Evolutionary conservation across 2,113 vertebrate genomes (phyloP).

Genomic region (Enhydra lutris): DNA sequence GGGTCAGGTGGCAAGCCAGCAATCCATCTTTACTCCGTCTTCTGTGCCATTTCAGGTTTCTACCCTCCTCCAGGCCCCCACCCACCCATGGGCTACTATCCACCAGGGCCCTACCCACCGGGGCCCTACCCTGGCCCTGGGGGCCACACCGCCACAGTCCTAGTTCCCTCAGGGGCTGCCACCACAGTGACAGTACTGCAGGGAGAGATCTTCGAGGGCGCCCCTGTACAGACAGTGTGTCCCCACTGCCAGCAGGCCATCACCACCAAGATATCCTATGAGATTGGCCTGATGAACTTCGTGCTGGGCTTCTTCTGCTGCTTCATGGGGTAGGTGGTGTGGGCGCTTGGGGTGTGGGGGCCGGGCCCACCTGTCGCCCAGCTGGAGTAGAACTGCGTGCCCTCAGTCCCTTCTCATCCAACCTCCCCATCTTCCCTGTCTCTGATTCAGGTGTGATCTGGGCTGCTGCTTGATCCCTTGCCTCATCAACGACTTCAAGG

Average conservation of each 20-base stretch:
- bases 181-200: conserved; percentile 96
- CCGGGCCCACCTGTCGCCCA: accelerated
- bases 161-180: conserved; percentile 90
- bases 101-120: conserved; percentile 84
- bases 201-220: conserved; percentile 95
- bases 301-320: conserved; percentile 98
- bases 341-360: accelerated
- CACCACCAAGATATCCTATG: conserved; percentile 93
- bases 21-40: background rate
- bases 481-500: conserved; percentile 98
- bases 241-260: conserved; percentile 98
- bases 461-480: conserved; percentile 99
- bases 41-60: conserved; percentile 76
- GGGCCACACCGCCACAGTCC: conserved; percentile 91
- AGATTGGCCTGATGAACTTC: conserved; percentile 97
- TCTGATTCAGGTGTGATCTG: conserved; percentile 90
- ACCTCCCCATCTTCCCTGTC: background rate
- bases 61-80: conserved; percentile 81
- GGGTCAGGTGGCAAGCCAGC: background rate
- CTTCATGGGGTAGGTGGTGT: conserved; percentile 92
- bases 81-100: conserved; percentile 84
- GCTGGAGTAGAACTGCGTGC: background rate
- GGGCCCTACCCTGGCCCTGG: conserved; percentile 87
- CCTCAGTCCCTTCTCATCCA: background rate
- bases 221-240: conserved; percentile 95